These are phyloP conservation scores for Stegostoma tigrinum DNA, from an alignment of 2,113 vertebrate species.

Conservation along the genomic window DNA sequence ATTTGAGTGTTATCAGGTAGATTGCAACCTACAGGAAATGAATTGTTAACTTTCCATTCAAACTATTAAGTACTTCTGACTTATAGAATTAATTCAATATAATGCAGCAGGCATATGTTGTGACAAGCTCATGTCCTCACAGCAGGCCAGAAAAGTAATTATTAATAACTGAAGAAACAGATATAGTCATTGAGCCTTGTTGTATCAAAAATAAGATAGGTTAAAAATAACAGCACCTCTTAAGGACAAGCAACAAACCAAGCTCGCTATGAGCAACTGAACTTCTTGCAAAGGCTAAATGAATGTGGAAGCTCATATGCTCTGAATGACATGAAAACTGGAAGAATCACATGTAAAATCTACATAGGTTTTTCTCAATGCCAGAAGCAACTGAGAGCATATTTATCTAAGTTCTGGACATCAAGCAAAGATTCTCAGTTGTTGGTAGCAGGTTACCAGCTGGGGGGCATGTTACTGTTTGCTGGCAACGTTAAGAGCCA, in stretches of 20 bases:
- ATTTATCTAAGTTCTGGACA: too few relatives aligned
- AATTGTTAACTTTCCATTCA: neutral
- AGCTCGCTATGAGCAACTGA: neutral
- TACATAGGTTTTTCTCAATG: too few relatives aligned
- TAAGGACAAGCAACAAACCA: neutral
- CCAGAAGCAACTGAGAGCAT: too few relatives aligned
- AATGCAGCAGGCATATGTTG: neutral
- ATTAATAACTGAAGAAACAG: neutral
- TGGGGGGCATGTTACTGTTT: too few relatives aligned
- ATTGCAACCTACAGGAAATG: neutral
- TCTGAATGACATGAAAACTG: too few relatives aligned
- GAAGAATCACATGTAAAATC: too few relatives aligned
- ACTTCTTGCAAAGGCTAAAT: neutral
- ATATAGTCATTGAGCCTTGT: neutral
- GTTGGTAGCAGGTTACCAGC: too few relatives aligned
- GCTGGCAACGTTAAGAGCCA: too few relatives aligned
- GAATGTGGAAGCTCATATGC: too few relatives aligned
- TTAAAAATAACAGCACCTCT: neutral
- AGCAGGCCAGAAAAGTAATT: neutral
- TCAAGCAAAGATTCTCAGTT: too few relatives aligned
- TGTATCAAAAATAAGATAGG: neutral
- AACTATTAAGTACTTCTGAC: neutral
- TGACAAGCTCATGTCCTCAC: neutral
- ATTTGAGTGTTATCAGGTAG: neutral
- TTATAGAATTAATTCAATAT: neutral